Percentiles rank a stretch among this genome's conserved stretches.
Evolutionary conservation across 2,113 vertebrate genomes (phyloP).

Genomic region (chimpanzee (Pan troglodytes)): DNA sequence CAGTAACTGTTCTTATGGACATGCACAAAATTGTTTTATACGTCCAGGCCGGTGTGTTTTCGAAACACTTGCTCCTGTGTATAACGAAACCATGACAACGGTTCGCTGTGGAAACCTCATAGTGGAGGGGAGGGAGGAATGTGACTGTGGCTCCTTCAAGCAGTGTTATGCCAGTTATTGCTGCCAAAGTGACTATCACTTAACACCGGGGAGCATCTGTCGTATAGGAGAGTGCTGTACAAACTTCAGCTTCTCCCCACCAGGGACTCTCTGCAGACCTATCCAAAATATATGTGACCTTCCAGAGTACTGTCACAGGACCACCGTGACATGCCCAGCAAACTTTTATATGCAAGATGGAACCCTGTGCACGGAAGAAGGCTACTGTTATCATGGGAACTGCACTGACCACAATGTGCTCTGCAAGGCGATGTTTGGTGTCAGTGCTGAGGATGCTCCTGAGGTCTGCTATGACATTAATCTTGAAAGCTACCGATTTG

Average conservation of each 20-base stretch:
- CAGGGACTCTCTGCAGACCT: conserved; percentile 84
- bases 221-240: conserved; percentile 68
- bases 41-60: rapidly evolving
- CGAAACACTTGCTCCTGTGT: rapidly evolving
- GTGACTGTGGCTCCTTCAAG: conserved; percentile 79
- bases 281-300: conserved; percentile 87
- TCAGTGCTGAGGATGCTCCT: neutral
- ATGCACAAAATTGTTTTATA: rapidly evolving
- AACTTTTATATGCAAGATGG: conserved; percentile 89
- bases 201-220: conserved; percentile 47
- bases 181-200: neutral
- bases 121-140: conserved; percentile 55
- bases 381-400: conserved; percentile 89
- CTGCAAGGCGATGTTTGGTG: conserved; percentile 89
- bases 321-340: conserved; percentile 78
- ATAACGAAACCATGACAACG: neutral
- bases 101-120: conserved; percentile 69
- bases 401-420: conserved; percentile 85
- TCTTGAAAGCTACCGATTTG: conserved; percentile 52
- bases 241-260: conserved; percentile 69
- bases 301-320: conserved; percentile 88
- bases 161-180: conserved; percentile 68
- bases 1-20: neutral
- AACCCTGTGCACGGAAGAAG: conserved; percentile 79
- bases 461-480: conserved; percentile 77